phyloP scores from a whole-genome alignment of 1,140 invertebrate species.

The Trichogramma pretiosum region DNA sequence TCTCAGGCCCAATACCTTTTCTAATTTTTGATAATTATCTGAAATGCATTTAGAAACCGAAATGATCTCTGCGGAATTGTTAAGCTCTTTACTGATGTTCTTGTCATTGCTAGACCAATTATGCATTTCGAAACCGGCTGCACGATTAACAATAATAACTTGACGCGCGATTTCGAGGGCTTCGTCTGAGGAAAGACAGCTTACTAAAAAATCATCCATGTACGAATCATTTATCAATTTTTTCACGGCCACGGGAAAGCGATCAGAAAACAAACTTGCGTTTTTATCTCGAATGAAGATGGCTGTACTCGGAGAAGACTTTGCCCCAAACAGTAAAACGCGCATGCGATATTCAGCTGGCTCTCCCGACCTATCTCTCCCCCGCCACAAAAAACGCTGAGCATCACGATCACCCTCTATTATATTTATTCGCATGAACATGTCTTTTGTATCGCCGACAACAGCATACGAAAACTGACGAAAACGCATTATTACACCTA shows the following conservation, averaged over 20 bases:
- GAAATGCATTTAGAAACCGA: background rate
- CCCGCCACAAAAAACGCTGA: constrained; percentile 30
- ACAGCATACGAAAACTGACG: background rate
- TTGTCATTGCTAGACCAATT: background rate
- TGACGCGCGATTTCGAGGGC: background rate
- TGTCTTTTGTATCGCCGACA: constrained; percentile 6
- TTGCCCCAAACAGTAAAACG: constrained; percentile 31
- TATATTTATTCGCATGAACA: constrained; percentile 32
- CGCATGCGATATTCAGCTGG: constrained; percentile 27
- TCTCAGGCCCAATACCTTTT: background rate
- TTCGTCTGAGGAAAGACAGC: background rate
- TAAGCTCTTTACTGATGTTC: background rate
- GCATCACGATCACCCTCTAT: constrained; percentile 23
- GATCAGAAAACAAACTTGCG: constrained; percentile 19
- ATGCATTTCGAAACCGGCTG: background rate
- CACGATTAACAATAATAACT: background rate
- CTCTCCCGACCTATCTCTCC: constrained; percentile 5
- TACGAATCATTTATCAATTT: constrained; percentile 27
- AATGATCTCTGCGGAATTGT: no score
- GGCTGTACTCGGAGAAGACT: constrained; percentile 28
- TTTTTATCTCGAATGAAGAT: constrained; percentile 32
- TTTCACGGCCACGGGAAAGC: constrained; percentile 21
- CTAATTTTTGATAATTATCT: background rate
- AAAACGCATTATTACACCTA: background rate
- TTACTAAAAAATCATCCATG: constrained; percentile 32